Percentiles rank a stretch among this genome's conserved stretches.
These are phyloP conservation scores for Chlamydotis undulata DNA, from an alignment of 2,113 vertebrate genomes.

Conservation along the genomic window DNA sequence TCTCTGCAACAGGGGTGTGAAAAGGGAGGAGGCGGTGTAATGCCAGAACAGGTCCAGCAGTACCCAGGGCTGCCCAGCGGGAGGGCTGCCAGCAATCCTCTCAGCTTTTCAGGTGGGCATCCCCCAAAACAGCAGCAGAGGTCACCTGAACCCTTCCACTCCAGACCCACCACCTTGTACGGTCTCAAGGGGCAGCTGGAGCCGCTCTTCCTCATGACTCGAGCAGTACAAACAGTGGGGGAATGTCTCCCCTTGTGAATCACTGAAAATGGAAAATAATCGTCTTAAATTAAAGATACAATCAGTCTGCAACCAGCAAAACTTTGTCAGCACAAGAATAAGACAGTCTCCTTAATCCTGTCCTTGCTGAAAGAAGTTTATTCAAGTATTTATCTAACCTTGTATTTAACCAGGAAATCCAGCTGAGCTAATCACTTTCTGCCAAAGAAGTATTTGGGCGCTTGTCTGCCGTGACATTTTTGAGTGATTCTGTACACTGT, in stretches of 20 bases:
- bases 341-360: constrained; percentile 16
- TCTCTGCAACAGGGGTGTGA: too few relatives aligned
- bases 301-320: constrained; percentile 27
- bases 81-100: neutral
- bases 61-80: neutral
- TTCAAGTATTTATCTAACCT: constrained; percentile 76
- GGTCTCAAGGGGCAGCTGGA: neutral
- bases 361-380: constrained; percentile 59
- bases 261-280: constrained; percentile 43
- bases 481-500: neutral
- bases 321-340: constrained; percentile 29
- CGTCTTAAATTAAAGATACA: constrained; percentile 16
- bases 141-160: neutral
- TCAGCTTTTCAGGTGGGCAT: neutral
- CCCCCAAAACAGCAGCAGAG: neutral
- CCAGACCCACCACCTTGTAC: rapidly evolving
- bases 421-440: constrained; percentile 65
- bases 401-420: constrained; percentile 74
- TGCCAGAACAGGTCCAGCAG: neutral
- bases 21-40: neutral
- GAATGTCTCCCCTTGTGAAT: constrained; percentile 2
- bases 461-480: constrained; percentile 44
- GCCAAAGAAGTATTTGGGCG: constrained; percentile 51
- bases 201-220: neutral
- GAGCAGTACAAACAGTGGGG: neutral